Base-by-base conservation (phyloP, 2,797 vertebrate genomes). In the Gallinago stenura region DNA sequence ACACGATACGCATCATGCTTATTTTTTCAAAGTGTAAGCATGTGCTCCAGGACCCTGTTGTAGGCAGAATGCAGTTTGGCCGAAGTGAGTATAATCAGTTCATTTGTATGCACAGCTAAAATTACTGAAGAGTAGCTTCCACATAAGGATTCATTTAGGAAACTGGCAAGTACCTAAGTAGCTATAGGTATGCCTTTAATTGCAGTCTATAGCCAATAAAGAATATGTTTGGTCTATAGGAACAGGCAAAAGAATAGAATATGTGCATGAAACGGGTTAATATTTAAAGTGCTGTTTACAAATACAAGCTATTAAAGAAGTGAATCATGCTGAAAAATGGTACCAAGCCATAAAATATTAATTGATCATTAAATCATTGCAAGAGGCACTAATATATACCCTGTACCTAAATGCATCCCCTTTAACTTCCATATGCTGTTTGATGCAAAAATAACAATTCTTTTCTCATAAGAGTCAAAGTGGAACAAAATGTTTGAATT, bases 301-400 rank as follows among this genome's bases (percentile, higher is more conserved):
- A 92, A 87, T 87, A 81, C 30, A 78, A 89, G 89, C 91, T 68
- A 83, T 92, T 89, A 77, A 87, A 88, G 78, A 94, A 80, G 48
- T 14, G 15, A 85, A 85, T 93, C 33, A 20, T 65, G 33, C 60
- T 89, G 65, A 53, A 89, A 94, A 89, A 81, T 48, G 33, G 43
- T 95, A 79, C 79, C 68, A 87, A 89, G 65, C 9, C 68, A 80
- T 95, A 57, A 94, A 95, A 93, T 94, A 95, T 93, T 94, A 89
- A 94, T 89, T 80, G 71, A 83, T 89, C 41, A 21, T 94, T 90
- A 95, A 77, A 41, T 33, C 0, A 1, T 78, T 37, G 14, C 68
- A 95, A 89, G 48, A 92, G 64, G 53, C 64, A 77, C 35, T 95
- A 86, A 96, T 89, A 87, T 37, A 90, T 76, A 73, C 15, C 30